Conservation (phyloP, 2,888 invertebrate species). For the Neoaliturus tenellus region DNA sequence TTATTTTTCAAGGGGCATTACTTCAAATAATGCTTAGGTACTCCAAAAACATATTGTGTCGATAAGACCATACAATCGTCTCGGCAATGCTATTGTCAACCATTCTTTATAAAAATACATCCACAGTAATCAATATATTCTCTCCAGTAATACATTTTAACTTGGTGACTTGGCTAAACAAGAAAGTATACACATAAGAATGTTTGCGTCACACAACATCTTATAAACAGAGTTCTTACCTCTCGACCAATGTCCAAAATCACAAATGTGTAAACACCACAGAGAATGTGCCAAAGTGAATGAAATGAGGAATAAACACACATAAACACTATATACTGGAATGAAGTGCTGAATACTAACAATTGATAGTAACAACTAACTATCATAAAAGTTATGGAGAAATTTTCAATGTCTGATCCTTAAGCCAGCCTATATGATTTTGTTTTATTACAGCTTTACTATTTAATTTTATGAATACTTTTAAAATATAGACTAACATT, state of each 20-base stretch:
- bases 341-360: neutral
- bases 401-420: no score
- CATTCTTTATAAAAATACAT: conserved; percentile 34
- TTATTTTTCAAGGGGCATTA: conserved; percentile 4
- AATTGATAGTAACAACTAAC: no score
- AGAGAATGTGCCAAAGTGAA: neutral
- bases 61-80: conserved; percentile 38
- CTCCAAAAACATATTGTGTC: conserved; percentile 42
- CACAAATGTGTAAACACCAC: neutral
- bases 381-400: no score
- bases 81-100: neutral
- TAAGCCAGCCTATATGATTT: no score
- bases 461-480: no score
- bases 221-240: conserved; percentile 56
- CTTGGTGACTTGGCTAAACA: conserved; percentile 37
- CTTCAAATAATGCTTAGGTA: conserved; percentile 30
- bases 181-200: conserved; percentile 44
- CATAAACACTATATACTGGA: neutral
- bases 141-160: conserved; percentile 35
- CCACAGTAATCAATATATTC: conserved; percentile 28
- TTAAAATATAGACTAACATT: no score
- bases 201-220: conserved; percentile 9
- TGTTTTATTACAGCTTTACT: no score
- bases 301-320: neutral
- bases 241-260: neutral